Conservation (phyloP, 1,140 invertebrate species). For the Ips typographus region DNA sequence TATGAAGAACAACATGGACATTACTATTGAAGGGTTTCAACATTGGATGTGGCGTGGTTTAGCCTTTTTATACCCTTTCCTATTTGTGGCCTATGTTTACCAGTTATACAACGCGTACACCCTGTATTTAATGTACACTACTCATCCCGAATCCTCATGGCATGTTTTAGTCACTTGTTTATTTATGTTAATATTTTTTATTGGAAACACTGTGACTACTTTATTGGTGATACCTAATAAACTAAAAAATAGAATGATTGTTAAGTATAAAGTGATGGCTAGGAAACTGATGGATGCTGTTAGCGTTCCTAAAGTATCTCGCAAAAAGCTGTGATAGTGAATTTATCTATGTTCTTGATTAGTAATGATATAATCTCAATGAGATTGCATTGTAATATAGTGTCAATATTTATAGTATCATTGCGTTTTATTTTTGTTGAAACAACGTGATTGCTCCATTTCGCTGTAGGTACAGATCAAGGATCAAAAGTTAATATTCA, state of each 20-base stretch:
- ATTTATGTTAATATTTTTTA: slow-evolving; percentile 83
- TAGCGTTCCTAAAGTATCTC: slow-evolving; percentile 8
- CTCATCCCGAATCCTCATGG: slow-evolving; percentile 79
- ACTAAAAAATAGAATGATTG: slow-evolving; percentile 67
- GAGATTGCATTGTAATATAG: too few species aligned
- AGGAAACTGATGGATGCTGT: slow-evolving; percentile 21
- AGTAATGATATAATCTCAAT: too few species aligned
- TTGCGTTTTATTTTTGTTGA: too few species aligned
- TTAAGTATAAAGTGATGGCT: slow-evolving; percentile 48
- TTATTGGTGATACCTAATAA: slow-evolving; percentile 88
- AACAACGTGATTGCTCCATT: too few species aligned
- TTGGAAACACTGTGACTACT: slow-evolving; percentile 85
- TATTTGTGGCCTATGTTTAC: slow-evolving; percentile 91
- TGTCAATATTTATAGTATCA: too few species aligned
- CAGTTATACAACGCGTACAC: slow-evolving; percentile 92
- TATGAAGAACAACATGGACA: slow-evolving; percentile 95
- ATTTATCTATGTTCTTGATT: too few species aligned
- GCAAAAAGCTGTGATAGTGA: slow-evolving; percentile 6
- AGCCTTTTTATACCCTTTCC: slow-evolving; percentile 93
- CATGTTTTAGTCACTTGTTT: slow-evolving; percentile 81
- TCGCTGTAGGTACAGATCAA: too few species aligned
- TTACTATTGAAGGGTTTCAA: slow-evolving; percentile 98
- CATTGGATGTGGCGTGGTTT: slow-evolving; percentile 99
- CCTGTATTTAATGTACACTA: slow-evolving; percentile 70
- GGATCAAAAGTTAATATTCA: too few species aligned